These are phyloP conservation scores for Platysternon megacephalum DNA, from an alignment of 2,113 vertebrate genomes.

Conservation along the genomic window DNA sequence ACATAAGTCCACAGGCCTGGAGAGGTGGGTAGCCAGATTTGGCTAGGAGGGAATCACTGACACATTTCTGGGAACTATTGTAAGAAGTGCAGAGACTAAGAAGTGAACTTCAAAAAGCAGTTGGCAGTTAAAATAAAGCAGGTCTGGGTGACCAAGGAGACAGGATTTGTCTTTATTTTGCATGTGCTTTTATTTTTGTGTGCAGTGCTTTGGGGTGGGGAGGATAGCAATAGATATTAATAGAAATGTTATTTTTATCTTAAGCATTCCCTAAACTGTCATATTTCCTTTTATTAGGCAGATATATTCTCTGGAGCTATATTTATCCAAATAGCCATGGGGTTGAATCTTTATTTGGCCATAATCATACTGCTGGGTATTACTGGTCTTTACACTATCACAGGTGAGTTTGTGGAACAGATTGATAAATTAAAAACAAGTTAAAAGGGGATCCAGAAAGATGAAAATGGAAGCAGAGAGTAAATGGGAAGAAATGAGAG, in stretches of 20 bases:
- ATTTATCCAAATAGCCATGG: slow-evolving; percentile 92
- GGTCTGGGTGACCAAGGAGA: not conserved
- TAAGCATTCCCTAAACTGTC: not conserved
- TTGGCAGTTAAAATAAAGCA: not conserved
- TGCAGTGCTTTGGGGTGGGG: not conserved
- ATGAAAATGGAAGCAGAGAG: not conserved
- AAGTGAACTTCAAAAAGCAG: not conserved
- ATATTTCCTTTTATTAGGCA: slow-evolving; percentile 79
- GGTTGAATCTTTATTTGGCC: slow-evolving; percentile 91
- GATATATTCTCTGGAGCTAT: slow-evolving; percentile 96
- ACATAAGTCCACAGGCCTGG: not conserved
- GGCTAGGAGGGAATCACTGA: not conserved
- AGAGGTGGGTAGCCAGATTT: not conserved
- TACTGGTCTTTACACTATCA: slow-evolving; percentile 93
- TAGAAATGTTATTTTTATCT: not conserved
- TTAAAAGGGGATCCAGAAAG: not conserved
- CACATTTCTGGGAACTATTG: not conserved
- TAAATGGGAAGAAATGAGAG: not conserved
- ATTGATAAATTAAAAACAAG: not conserved
- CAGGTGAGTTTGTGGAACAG: slow-evolving; percentile 82
- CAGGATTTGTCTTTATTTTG: not conserved
- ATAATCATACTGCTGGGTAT: slow-evolving; percentile 87
- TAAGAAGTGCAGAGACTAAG: not conserved
- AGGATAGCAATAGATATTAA: not conserved
- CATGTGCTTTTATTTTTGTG: not conserved